Conservation (phyloP, 2,797 vertebrate species). For the Lacerta viridis region DNA sequence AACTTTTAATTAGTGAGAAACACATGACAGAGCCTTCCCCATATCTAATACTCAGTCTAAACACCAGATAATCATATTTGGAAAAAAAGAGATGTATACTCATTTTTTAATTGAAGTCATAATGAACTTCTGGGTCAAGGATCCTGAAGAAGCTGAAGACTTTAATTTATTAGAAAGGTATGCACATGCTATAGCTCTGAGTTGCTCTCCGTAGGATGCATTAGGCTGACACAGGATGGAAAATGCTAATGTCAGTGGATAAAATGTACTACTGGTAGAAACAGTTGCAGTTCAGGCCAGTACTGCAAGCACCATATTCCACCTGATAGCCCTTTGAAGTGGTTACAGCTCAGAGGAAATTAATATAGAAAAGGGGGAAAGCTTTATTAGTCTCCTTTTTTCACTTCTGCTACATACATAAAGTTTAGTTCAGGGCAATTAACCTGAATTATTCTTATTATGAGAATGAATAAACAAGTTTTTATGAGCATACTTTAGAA, state of each 20-base stretch:
- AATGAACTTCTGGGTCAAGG: conserved; percentile 15
- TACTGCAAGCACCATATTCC: background rate
- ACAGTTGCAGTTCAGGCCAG: conserved; percentile 49
- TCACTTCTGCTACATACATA: background rate
- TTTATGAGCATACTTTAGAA: conserved; percentile 3
- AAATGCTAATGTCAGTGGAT: conserved; percentile 38
- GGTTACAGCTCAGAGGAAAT: conserved; percentile 15
- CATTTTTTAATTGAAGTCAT: background rate
- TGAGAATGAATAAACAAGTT: background rate
- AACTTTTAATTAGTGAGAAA: background rate
- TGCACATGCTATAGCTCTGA: conserved; percentile 8
- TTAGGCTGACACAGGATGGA: conserved; percentile 36
- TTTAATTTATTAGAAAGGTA: conserved; percentile 19
- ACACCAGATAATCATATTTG: background rate
- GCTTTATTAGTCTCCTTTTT: background rate
- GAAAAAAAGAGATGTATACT: background rate
- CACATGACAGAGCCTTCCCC: background rate
- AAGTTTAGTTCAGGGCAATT: conserved; percentile 25
- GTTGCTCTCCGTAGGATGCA: conserved; percentile 51
- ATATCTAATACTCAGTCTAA: background rate
- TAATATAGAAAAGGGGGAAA: background rate
- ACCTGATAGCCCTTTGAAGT: conserved; percentile 30
- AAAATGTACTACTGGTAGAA: conserved; percentile 38
- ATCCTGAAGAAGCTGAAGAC: conserved; percentile 12
- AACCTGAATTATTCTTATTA: conserved; percentile 13